phyloP scores from a whole-genome alignment of 2,888 invertebrate genomes.

The Protophormia terraenovae region DNA sequence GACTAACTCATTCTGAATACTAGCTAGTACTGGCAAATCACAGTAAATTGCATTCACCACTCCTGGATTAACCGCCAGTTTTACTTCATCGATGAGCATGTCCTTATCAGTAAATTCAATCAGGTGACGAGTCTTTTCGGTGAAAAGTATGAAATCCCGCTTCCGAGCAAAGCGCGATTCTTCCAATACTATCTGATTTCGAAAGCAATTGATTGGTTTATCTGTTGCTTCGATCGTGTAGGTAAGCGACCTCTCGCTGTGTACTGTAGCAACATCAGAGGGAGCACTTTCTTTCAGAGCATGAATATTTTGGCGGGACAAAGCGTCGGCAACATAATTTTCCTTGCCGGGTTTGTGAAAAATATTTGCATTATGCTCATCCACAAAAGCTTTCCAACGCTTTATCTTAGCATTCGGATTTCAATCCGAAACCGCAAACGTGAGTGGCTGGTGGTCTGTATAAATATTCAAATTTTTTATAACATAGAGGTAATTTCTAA shows the following conservation, averaged over 20 bases:
- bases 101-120: no score
- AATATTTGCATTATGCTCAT: constrained; percentile 30
- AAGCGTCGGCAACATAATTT: constrained; percentile 54
- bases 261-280: constrained; percentile 28
- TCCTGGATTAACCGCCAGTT: no score
- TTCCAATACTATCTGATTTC: constrained; percentile 67
- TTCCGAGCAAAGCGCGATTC: background rate
- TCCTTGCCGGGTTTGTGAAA: constrained; percentile 58
- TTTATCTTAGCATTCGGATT: constrained; percentile 64
- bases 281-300: constrained; percentile 39
- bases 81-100: no score
- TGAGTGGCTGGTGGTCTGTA: constrained; percentile 66
- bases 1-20: no score
- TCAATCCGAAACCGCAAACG: constrained; percentile 66
- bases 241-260: constrained; percentile 63
- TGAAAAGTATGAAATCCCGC: no score
- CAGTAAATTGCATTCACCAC: no score
- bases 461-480: constrained; percentile 67
- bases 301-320: constrained; percentile 55
- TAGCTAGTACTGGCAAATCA: no score
- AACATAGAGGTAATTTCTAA: constrained; percentile 77
- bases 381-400: constrained; percentile 30
- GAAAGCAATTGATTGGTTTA: constrained; percentile 69
- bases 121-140: background rate
- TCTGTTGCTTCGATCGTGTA: constrained; percentile 63